phyloP scores from a whole-genome alignment of 2,797 vertebrate genomes.

The Muscicapa striata region DNA sequence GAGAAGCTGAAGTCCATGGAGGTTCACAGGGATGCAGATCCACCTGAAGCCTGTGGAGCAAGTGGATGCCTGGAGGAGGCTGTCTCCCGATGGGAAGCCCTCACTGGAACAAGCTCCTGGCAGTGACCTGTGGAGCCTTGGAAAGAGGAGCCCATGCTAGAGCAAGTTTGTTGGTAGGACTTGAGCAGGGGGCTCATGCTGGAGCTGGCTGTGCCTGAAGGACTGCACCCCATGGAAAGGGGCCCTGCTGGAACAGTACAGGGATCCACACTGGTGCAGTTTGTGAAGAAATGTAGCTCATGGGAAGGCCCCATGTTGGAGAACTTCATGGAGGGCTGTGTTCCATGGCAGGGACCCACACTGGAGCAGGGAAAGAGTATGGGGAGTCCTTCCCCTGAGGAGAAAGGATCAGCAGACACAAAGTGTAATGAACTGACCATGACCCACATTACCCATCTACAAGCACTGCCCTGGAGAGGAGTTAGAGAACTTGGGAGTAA shows the following conservation, averaged over 20 bases:
- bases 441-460: background rate
- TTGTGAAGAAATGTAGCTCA: background rate
- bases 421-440: background rate
- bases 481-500: background rate
- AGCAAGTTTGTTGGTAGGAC: background rate
- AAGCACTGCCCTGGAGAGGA: background rate
- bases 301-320: background rate
- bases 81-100: background rate
- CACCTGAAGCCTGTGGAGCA: background rate
- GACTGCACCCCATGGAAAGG: background rate
- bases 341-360: background rate
- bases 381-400: background rate
- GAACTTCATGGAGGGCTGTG: background rate
- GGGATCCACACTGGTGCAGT: background rate
- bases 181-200: rapidly evolving
- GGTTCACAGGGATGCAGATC: background rate
- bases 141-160: background rate
- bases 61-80: background rate
- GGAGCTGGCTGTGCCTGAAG: background rate
- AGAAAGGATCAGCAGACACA: background rate
- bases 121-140: too few relatives aligned
- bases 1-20: background rate
- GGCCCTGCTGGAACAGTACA: background rate
- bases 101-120: background rate
- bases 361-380: background rate